Base-by-base conservation (phyloP, 2,113 vertebrate genomes). In the Athene noctua region DNA sequence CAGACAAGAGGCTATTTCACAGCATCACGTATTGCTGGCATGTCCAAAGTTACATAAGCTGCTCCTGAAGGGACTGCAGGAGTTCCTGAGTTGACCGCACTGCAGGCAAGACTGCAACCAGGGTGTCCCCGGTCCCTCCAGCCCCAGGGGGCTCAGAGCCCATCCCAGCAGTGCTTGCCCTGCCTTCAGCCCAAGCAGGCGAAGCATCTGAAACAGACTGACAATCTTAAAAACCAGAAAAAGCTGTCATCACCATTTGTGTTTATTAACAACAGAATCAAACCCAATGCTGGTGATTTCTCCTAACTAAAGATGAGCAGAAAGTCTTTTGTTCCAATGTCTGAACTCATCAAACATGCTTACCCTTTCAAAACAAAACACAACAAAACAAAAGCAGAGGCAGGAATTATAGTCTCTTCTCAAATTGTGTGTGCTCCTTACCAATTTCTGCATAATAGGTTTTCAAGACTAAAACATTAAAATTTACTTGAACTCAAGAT, bases 191-290 rank as follows among this genome's bases (percentile, higher is more conserved):
- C 29, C 58, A 10, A 86, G 66, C 46, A 47, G 36, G 19, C 78
- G 82, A 90, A 94, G 62, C 81, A 51, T 38, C 70, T 3, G 11
- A 92, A 86, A 72, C 42, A 86, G 89, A 77, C 51, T 71, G 84
- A 72, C 80, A 88, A 30, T 34, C 91, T 77, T 82, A 58, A 87
- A 92, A 62, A 62, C 20, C 71, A 73, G 92, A 88, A 73, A 73
- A 82, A 89, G 86, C 87, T 94, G 87, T 92, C 91, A 80, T 73
- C 81, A 40, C 59, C 58, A 17, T 77, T 95, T 58, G 70, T 85
- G 81, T 83, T 96, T 59, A 95, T 82, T 95, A 92, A 93, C 95
- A 95, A 42, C 84, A 91, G 82, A 94, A 91, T 88, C 74, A 88
- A 96, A 92, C 17, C 40, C 59, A 93, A 79, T 74, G 30, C 36